Conservation (phyloP, 2,113 vertebrate species). For the Rhombomys opimus region DNA sequence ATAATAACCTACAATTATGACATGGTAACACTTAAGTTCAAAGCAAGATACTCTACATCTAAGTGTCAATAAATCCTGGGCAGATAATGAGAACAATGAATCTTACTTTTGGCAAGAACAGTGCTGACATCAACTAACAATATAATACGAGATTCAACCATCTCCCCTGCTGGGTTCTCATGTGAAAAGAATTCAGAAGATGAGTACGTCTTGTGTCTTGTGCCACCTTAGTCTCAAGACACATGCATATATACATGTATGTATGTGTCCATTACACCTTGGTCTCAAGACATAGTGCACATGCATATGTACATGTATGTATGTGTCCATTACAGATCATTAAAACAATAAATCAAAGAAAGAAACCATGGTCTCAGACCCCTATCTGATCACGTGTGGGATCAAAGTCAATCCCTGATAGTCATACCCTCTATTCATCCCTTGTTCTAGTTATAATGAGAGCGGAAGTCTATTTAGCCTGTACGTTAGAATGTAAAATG, state of each 20-base stretch:
- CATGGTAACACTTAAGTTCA: background rate
- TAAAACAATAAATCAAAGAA: slow-evolving; percentile 49
- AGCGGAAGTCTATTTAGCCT: background rate
- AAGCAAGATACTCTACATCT: background rate
- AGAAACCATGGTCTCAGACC: background rate
- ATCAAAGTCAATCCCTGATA: slow-evolving; percentile 16
- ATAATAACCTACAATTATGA: background rate
- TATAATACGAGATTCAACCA: background rate
- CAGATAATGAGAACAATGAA: background rate
- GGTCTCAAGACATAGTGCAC: background rate
- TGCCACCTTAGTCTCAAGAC: background rate
- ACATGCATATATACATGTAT: background rate
- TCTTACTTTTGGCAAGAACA: background rate
- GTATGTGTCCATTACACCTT: background rate
- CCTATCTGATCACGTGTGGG: background rate
- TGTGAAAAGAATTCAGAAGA: background rate
- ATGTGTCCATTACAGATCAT: background rate
- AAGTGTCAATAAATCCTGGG: background rate
- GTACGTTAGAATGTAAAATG: slow-evolving; percentile 47
- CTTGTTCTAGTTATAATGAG: background rate
- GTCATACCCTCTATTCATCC: background rate
- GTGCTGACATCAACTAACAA: background rate
- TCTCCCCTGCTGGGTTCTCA: background rate
- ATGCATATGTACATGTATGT: background rate
- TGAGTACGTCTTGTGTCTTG: background rate